phyloP scores from a whole-genome alignment of 1,140 invertebrate species.

The Spodoptera frugiperda region DNA sequence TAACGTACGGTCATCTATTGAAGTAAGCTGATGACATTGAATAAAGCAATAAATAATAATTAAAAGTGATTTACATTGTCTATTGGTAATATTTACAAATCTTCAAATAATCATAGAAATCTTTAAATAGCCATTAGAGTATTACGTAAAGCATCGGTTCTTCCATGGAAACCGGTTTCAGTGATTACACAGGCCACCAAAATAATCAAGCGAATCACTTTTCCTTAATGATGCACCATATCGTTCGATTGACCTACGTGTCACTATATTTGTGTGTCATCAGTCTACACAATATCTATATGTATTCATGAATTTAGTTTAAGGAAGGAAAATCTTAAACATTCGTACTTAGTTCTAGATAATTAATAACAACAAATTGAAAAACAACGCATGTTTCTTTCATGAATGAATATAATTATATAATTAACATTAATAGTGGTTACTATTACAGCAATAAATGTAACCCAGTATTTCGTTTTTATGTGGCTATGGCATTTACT shows the following conservation, averaged over 20 bases:
- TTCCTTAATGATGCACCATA: not conserved
- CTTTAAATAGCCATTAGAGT: not conserved
- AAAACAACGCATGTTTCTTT: too few species aligned
- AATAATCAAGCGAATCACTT: conserved; percentile 14
- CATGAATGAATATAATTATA: too few species aligned
- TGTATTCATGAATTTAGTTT: not conserved
- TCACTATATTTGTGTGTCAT: not conserved
- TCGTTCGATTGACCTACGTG: not conserved
- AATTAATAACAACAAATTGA: too few species aligned
- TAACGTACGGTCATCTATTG: not conserved
- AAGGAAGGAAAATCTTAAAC: conserved; percentile 22
- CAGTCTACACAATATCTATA: not conserved
- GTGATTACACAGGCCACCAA: conserved; percentile 4
- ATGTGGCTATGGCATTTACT: too few species aligned
- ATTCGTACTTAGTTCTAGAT: not conserved
- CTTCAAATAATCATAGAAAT: not conserved
- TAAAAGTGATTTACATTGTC: not conserved
- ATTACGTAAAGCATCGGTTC: conserved; percentile 11
- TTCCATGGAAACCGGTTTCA: conserved; percentile 9
- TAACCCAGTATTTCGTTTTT: too few species aligned
- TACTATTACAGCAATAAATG: too few species aligned
- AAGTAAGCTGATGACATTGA: conserved; percentile 6
- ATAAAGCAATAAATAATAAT: conserved; percentile 23
- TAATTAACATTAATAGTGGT: too few species aligned
- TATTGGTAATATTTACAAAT: not conserved